Percentiles rank a stretch among this genome's conserved stretches.
phyloP scores from a whole-genome alignment of 2,888 invertebrate genomes.

The Coelogynopora nodosa region DNA sequence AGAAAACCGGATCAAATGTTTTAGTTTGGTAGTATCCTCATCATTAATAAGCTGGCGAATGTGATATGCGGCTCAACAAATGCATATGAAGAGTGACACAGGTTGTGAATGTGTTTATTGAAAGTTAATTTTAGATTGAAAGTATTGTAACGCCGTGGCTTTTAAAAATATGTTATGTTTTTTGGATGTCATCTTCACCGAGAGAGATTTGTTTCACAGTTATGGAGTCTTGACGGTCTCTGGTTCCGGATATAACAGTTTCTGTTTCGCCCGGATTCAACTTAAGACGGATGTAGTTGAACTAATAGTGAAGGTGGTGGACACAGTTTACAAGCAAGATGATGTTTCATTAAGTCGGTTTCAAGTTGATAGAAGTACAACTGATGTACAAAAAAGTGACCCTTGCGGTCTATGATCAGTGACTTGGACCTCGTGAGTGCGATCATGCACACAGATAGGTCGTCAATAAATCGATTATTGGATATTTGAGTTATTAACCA shows the following conservation, averaged over 20 bases:
- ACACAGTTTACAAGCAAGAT: background rate
- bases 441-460: too few species aligned
- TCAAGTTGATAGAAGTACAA: too few species aligned
- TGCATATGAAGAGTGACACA: background rate
- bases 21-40: background rate
- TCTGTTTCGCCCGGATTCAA: background rate
- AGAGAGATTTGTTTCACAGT: background rate
- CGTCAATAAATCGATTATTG: too few species aligned
- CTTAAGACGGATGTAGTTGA: background rate
- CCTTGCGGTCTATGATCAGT: too few species aligned
- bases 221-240: background rate
- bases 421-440: too few species aligned
- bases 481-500: too few species aligned
- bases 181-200: background rate
- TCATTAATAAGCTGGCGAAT: background rate
- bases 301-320: conserved; percentile 7
- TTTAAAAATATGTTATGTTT: background rate
- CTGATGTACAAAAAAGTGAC: too few species aligned
- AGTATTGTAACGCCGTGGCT: background rate
- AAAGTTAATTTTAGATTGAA: background rate
- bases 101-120: background rate
- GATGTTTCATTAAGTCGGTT: background rate
- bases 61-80: background rate
- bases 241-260: background rate
- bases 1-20: background rate